Evolutionary conservation across 2,888 invertebrate species (phyloP).

Genomic region (Hypselothyrea guttata): DNA sequence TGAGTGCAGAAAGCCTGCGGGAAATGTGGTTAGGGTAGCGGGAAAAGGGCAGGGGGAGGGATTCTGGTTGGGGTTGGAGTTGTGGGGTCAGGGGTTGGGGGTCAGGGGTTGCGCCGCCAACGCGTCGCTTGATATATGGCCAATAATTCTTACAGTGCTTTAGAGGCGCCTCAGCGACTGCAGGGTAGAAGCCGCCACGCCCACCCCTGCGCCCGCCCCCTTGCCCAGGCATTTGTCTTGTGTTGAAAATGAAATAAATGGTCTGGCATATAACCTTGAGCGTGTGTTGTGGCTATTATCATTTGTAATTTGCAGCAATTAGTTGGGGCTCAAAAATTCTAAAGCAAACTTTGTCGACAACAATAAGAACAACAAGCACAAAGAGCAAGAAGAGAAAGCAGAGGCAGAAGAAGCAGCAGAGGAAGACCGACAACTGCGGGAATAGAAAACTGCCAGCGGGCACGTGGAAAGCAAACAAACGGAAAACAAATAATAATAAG

Average conservation of each 20-base stretch:
- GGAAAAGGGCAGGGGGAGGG: background rate
- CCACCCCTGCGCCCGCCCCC: background rate
- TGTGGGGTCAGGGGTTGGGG: background rate
- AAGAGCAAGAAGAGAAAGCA: background rate
- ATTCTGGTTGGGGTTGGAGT: background rate
- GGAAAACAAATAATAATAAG: conserved; percentile 31
- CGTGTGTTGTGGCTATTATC: conserved; percentile 79
- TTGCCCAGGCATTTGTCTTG: conserved; percentile 15
- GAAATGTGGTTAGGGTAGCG: background rate
- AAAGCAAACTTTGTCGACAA: conserved; percentile 73
- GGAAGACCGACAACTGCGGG: conserved; percentile 27
- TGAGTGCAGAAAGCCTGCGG: background rate
- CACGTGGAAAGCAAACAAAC: conserved; percentile 55
- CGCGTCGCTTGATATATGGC: conserved; percentile 74
- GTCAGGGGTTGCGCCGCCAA: conserved; percentile 38
- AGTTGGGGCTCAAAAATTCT: conserved; percentile 77
- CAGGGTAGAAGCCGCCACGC: conserved; percentile 3
- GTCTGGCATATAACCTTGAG: conserved; percentile 70
- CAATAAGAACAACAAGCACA: conserved; percentile 39
- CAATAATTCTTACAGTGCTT: conserved; percentile 73
- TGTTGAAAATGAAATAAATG: conserved; percentile 72
- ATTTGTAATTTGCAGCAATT: conserved; percentile 78
- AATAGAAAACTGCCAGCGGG: conserved; percentile 43
- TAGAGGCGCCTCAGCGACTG: conserved; percentile 49
- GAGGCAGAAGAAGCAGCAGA: conserved; percentile 15